Evolutionary conservation across 2,113 vertebrate genomes (phyloP).

Genomic region (Ptilorrhoa leucosticta): DNA sequence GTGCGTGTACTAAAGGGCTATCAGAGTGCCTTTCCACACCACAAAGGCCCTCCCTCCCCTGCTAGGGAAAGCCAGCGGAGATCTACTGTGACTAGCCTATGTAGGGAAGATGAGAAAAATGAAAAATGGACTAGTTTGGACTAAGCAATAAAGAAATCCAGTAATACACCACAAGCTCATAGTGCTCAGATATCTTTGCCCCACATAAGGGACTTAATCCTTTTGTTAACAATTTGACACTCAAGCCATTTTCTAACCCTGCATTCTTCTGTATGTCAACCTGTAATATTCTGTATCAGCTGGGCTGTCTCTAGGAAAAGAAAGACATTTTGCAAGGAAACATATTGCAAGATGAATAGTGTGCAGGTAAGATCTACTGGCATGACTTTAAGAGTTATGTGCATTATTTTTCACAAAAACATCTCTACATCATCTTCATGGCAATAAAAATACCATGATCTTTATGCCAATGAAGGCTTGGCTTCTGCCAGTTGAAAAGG

Average conservation of each 20-base stretch:
- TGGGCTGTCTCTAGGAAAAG: neutral
- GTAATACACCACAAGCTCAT: neutral
- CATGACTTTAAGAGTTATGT: neutral
- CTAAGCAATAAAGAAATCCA: neutral
- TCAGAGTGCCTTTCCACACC: neutral
- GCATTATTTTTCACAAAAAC: neutral
- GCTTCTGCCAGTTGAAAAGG: neutral
- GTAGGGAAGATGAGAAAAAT: neutral
- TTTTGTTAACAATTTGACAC: neutral
- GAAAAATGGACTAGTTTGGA: neutral
- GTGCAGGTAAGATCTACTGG: neutral
- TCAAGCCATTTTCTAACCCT: neutral
- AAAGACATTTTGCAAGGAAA: neutral
- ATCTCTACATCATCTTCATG: neutral
- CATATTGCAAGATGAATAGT: neutral
- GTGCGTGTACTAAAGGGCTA: rapidly evolving
- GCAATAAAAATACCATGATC: neutral
- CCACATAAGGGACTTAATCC: neutral
- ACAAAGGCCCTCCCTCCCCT: neutral
- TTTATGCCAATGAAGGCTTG: neutral
- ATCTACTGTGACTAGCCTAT: neutral
- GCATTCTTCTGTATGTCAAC: neutral
- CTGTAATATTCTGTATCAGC: neutral
- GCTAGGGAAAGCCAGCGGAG: neutral
- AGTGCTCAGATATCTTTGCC: neutral